These are phyloP conservation scores for Platynereis dumerilii DNA, from an alignment of 2,888 invertebrate genomes.

Conservation along the genomic window DNA sequence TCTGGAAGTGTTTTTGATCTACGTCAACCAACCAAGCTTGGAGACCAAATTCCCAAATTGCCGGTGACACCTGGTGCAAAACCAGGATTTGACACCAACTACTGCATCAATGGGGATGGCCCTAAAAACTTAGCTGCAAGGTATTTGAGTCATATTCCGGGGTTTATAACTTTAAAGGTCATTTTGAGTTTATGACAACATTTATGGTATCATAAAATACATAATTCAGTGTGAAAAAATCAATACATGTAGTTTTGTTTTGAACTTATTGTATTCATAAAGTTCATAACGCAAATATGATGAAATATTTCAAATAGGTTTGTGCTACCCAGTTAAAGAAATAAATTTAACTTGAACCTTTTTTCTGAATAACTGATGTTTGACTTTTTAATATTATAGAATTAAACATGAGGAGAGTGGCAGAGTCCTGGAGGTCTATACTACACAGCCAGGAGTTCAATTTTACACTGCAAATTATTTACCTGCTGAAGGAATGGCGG, in stretches of 20 bases:
- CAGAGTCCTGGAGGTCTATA: constrained; percentile 78
- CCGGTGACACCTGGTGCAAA: constrained; percentile 65
- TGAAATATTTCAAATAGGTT: no score
- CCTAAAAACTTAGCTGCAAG: constrained; percentile 17
- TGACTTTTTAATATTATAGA: constrained; percentile 42
- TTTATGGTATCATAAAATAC: no score
- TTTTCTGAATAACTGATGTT: no score
- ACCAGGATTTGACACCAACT: constrained; percentile 83
- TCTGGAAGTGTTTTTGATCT: constrained; percentile 78
- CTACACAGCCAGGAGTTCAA: constrained; percentile 89
- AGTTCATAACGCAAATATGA: no score
- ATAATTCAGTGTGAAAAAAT: no score
- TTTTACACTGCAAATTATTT: constrained; percentile 81
- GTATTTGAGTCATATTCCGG: no score
- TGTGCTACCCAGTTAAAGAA: no score
- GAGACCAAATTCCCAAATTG: constrained; percentile 72
- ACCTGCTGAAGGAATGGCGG: constrained; percentile 68
- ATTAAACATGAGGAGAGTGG: constrained; percentile 66
- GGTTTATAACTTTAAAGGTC: no score
- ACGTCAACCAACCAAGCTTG: constrained; percentile 71
- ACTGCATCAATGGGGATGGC: constrained; percentile 71
- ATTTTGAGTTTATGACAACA: no score
- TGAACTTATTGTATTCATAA: no score
- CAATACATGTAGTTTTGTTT: no score
- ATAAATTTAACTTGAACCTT: no score